These are phyloP conservation scores for Spea hammondii DNA, from an alignment of 2,797 vertebrate genomes.

Conservation along the genomic window DNA sequence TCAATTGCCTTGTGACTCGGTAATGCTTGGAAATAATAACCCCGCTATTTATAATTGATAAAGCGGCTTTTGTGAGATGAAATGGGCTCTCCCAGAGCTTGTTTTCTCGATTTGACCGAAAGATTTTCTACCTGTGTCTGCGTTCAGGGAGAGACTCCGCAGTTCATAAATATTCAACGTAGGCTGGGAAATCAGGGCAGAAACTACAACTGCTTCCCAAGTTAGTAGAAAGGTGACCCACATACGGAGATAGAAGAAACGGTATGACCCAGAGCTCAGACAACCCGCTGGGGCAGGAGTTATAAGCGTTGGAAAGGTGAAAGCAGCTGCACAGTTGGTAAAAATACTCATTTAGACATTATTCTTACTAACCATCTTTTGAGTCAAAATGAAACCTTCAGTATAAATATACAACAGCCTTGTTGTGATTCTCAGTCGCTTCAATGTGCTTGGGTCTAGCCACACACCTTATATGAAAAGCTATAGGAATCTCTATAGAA, in stretches of 20 bases:
- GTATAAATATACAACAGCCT: no score
- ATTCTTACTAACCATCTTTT: no score
- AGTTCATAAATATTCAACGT: constrained; percentile 44
- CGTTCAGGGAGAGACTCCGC: constrained; percentile 21
- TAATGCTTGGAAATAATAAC: background rate
- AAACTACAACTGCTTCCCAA: background rate
- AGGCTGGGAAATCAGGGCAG: constrained; percentile 30
- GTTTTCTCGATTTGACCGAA: constrained; percentile 14
- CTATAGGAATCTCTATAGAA: no score
- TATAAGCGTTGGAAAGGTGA: no score
- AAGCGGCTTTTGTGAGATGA: background rate
- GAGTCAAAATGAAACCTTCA: no score
- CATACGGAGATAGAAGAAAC: constrained; percentile 13
- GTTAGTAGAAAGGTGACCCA: constrained; percentile 27
- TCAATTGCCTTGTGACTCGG: background rate
- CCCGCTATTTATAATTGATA: constrained; percentile 3
- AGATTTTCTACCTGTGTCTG: background rate
- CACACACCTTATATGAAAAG: no score
- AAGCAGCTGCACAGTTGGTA: no score
- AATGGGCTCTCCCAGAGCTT: background rate
- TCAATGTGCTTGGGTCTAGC: no score
- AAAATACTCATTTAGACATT: no score
- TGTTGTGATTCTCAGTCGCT: no score
- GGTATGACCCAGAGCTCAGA: background rate
- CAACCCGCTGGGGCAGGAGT: background rate